Percentiles rank a stretch among this genome's conserved stretches.
These are phyloP conservation scores for Pristionchus japonicus DNA, from an alignment of 2,888 invertebrate genomes.

Conservation along the genomic window DNA sequence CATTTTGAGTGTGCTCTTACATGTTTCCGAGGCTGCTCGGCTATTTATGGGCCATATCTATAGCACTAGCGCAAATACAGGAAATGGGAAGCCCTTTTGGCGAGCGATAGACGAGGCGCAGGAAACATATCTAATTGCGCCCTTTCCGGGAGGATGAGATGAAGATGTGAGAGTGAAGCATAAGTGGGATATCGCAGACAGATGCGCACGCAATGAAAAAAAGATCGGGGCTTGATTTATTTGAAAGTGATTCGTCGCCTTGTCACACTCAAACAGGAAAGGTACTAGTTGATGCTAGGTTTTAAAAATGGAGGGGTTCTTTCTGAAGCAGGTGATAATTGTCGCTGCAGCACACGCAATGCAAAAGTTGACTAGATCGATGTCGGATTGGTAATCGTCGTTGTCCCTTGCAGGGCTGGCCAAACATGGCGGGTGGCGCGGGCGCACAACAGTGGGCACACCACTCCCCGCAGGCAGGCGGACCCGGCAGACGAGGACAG, in stretches of 20 bases:
- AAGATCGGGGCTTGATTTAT: neutral
- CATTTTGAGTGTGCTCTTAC: neutral
- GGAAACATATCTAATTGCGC: neutral
- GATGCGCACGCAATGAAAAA: neutral
- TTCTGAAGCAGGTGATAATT: neutral
- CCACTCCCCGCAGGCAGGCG: conserved; percentile 43
- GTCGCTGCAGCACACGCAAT: neutral
- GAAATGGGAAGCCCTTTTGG: neutral
- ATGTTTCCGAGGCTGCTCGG: neutral
- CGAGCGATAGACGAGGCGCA: neutral
- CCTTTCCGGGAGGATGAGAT: neutral
- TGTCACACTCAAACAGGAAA: no score
- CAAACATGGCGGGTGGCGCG: conserved; percentile 3
- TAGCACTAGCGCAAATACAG: neutral
- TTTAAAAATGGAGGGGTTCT: no score
- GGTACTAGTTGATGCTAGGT: neutral
- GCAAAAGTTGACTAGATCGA: neutral
- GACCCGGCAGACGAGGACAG: conserved; percentile 2
- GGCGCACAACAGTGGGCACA: conserved; percentile 43
- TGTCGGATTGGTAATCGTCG: neutral
- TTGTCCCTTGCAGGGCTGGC: conserved; percentile 30
- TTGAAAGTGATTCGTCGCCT: neutral
- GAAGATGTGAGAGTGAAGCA: neutral
- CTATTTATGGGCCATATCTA: neutral
- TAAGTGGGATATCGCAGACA: neutral